These are phyloP conservation scores for Aplysia californica DNA, from an alignment of 1,140 invertebrate species.

Conservation along the genomic window DNA sequence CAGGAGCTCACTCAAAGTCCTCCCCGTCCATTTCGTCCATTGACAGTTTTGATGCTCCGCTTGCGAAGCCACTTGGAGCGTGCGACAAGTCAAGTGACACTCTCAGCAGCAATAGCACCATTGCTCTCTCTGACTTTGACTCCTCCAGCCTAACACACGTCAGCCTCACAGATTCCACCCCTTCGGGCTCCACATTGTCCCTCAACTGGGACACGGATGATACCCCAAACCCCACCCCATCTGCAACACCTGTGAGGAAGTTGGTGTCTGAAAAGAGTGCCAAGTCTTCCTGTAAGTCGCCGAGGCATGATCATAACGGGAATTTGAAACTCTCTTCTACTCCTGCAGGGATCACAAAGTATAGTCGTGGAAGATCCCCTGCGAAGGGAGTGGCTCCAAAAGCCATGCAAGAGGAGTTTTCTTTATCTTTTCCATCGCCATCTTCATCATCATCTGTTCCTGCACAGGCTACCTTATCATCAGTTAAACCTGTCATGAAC, in stretches of 20 bases:
- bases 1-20: background rate
- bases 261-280: too few relatives aligned
- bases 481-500: too few relatives aligned
- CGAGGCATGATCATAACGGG: too few relatives aligned
- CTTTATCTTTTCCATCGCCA: too few relatives aligned
- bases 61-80: background rate
- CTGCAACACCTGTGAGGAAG: conserved; percentile 19
- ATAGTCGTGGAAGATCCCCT: too few relatives aligned
- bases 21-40: conserved; percentile 17
- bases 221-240: conserved; percentile 23
- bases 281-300: too few relatives aligned
- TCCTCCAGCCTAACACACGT: conserved; percentile 48
- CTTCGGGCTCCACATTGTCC: conserved; percentile 29
- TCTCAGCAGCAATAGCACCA: conserved; percentile 34
- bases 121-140: conserved; percentile 38
- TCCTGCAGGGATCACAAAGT: too few relatives aligned
- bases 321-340: too few relatives aligned
- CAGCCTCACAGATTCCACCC: conserved; percentile 42
- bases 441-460: too few relatives aligned
- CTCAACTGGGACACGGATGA: conserved; percentile 22
- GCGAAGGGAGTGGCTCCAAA: too few relatives aligned
- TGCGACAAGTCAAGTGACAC: conserved; percentile 27
- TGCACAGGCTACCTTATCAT: too few relatives aligned
- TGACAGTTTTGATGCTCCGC: conserved; percentile 8
- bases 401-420: too few relatives aligned